Conservation (phyloP, 2,113 vertebrate species). For the Xerus inauris region DNA sequence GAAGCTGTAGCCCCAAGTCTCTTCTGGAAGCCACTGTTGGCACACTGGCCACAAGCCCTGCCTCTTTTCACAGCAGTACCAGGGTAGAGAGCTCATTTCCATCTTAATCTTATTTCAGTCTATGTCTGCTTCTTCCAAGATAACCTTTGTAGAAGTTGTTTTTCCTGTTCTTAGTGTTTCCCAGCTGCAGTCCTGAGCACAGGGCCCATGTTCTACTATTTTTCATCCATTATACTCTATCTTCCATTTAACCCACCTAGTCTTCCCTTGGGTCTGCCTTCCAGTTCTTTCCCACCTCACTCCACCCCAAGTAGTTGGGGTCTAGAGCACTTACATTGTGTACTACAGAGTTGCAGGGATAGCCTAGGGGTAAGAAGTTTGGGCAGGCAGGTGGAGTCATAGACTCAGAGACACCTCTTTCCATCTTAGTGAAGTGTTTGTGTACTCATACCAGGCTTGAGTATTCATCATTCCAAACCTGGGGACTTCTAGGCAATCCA, state of each 20-base stretch:
- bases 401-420: neutral
- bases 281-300: neutral
- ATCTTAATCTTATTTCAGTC: neutral
- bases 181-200: neutral
- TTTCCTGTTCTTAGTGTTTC: neutral
- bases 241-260: no score
- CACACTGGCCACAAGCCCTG: neutral
- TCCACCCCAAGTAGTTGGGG: rapidly evolving
- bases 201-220: neutral
- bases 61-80: neutral
- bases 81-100: neutral
- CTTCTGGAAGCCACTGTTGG: neutral
- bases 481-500: neutral
- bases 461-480: neutral
- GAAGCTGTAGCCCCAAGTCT: neutral
- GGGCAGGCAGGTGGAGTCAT: rapidly evolving
- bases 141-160: neutral
- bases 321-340: neutral
- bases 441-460: no score
- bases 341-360: neutral
- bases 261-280: neutral
- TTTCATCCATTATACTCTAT: neutral
- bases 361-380: neutral
- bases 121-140: neutral
- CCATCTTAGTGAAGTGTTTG: neutral